Evolutionary conservation across 2,888 invertebrate genomes (phyloP).

Genomic region (Pristionchus entomophagus): DNA sequence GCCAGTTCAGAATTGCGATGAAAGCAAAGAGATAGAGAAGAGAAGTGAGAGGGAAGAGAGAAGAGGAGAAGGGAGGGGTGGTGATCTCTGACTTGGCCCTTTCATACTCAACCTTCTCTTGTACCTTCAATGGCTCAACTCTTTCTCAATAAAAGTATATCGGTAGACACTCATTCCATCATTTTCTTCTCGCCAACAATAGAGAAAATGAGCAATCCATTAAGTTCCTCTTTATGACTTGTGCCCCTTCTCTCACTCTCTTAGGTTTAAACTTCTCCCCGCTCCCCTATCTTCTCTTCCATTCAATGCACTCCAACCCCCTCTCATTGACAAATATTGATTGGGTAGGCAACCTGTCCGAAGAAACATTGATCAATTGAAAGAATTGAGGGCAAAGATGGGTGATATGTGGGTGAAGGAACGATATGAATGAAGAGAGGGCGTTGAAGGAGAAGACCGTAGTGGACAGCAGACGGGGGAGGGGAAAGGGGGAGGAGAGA

Average conservation of each 20-base stretch:
- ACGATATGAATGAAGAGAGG: neutral
- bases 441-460: neutral
- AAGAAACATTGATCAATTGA: neutral
- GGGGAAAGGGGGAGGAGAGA: neutral
- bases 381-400: neutral
- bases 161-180: no score
- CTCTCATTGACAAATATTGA: neutral
- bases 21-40: slow-evolving; percentile 18
- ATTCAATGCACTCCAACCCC: neutral
- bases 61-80: neutral
- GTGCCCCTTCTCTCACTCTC: neutral
- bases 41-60: neutral
- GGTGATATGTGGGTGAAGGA: neutral
- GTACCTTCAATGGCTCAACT: no score
- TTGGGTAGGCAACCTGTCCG: neutral
- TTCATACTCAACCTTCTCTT: neutral
- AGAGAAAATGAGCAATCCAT: neutral
- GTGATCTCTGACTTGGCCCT: slow-evolving; percentile 32
- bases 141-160: neutral
- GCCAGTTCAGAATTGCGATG: slow-evolving; percentile 22
- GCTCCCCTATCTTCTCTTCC: slow-evolving; percentile 17
- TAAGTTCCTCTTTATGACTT: neutral
- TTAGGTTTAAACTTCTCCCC: neutral
- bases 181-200: neutral
- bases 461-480: neutral